A percentile compares a stretch with the other conserved stretches of the same genome.
Conservation (phyloP, 2,888 invertebrate species). For the Eilema caniola region DNA sequence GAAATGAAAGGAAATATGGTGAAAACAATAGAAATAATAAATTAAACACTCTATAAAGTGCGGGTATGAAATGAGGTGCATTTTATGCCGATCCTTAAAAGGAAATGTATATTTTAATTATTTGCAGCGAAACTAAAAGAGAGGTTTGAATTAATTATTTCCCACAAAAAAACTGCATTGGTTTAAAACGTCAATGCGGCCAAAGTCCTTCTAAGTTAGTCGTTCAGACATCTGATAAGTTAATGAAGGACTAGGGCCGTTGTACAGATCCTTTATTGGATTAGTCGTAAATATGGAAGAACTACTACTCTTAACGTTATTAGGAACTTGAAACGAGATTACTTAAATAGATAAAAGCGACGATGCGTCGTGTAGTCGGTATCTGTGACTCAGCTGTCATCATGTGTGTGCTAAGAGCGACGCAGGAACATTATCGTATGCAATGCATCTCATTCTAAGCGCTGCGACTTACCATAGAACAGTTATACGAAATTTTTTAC, state of each 20-base stretch:
- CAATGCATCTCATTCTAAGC: constrained; percentile 61
- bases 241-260: constrained; percentile 14
- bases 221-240: constrained; percentile 11
- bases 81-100: too few species aligned
- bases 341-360: constrained; percentile 41
- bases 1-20: too few species aligned
- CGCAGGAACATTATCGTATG: constrained; percentile 56
- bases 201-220: constrained; percentile 18
- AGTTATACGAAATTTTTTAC: constrained; percentile 76
- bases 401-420: constrained; percentile 51
- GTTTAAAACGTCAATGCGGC: background rate
- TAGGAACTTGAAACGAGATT: constrained; percentile 57
- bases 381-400: constrained; percentile 51
- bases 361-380: constrained; percentile 40
- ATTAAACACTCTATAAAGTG: too few species aligned
- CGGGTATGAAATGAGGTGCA: too few species aligned
- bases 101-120: too few species aligned
- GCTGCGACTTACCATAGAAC: constrained; percentile 59
- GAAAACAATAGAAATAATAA: too few species aligned
- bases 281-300: constrained; percentile 34
- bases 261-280: constrained; percentile 39
- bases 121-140: too few species aligned
- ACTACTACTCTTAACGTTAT: constrained; percentile 30
- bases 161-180: too few species aligned
- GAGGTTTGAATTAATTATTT: too few species aligned